phyloP scores from a whole-genome alignment of 2,113 vertebrate species.

The Istiophorus platypterus region DNA sequence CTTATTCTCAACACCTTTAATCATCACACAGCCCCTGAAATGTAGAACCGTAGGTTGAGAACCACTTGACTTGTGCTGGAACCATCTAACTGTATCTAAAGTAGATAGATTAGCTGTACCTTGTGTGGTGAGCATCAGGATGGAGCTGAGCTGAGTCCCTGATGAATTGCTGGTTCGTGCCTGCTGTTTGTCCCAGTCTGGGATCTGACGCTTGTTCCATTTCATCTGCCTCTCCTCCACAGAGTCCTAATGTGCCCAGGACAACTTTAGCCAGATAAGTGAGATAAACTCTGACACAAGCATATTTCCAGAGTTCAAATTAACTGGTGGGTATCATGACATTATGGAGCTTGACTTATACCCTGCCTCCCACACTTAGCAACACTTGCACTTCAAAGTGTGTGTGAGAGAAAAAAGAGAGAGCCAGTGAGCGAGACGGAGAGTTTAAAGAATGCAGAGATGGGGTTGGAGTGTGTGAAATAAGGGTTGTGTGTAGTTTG shows the following conservation, averaged over 20 bases:
- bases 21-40: too few species aligned
- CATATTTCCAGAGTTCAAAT: slow-evolving; percentile 69
- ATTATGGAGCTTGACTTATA: slow-evolving; percentile 70
- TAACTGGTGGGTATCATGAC: slow-evolving; percentile 62
- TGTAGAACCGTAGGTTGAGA: too few species aligned
- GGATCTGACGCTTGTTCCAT: slow-evolving; percentile 50
- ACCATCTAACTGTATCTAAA: too few species aligned
- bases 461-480: slow-evolving; percentile 21
- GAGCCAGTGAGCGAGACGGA: slow-evolving; percentile 14
- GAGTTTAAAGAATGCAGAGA: slow-evolving; percentile 48
- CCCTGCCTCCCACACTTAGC: slow-evolving; percentile 64
- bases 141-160: slow-evolving; percentile 44
- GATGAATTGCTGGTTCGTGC: slow-evolving; percentile 36
- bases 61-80: too few species aligned
- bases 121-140: background rate
- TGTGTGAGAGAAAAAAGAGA: slow-evolving; percentile 12
- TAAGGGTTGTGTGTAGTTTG: slow-evolving; percentile 19
- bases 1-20: too few species aligned
- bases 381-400: slow-evolving; percentile 68
- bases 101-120: too few species aligned
- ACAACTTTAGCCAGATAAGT: slow-evolving; percentile 64
- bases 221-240: slow-evolving; percentile 44
- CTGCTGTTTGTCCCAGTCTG: slow-evolving; percentile 46
- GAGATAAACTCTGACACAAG: slow-evolving; percentile 63
- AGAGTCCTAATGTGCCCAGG: slow-evolving; percentile 48